These are phyloP conservation scores for Spilogale gracilis DNA, from an alignment of 2,113 vertebrate species.

Conservation along the genomic window DNA sequence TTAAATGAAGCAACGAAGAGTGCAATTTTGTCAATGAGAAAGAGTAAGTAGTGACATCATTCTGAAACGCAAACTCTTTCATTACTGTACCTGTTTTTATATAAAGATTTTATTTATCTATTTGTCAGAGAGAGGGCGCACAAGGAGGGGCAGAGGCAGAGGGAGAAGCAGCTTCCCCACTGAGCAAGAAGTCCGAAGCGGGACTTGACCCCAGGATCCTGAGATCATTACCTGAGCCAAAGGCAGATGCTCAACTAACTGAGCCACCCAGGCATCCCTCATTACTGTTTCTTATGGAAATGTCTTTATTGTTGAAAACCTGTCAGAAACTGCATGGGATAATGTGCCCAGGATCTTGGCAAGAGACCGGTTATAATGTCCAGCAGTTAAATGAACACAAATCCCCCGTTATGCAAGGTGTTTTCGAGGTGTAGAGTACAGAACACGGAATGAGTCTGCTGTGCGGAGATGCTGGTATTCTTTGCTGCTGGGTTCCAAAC, in stretches of 20 bases:
- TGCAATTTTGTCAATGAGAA: neutral
- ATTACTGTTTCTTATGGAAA: neutral
- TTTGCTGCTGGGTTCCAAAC: neutral
- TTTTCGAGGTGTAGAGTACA: neutral
- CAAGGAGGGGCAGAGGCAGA: neutral
- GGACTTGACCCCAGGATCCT: neutral
- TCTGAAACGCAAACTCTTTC: neutral
- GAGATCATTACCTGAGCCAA: neutral
- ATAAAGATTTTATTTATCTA: neutral
- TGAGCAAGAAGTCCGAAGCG: fast-evolving
- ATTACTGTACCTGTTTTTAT: neutral
- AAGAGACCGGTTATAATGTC: neutral
- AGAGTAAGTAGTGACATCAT: neutral
- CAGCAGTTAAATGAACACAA: neutral
- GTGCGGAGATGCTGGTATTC: neutral
- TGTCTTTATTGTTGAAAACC: neutral
- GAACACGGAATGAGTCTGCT: neutral
- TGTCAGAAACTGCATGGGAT: neutral
- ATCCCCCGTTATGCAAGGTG: neutral
- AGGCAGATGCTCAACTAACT: neutral
- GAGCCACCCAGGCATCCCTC: neutral
- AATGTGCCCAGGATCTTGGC: neutral
- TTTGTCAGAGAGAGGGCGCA: neutral
- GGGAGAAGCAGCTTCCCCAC: neutral
- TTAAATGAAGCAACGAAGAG: neutral